A percentile compares a stretch with the other conserved stretches of the same genome.
Evolutionary conservation across 2,888 invertebrate genomes (phyloP).

Genomic region (Selenia dentaria): DNA sequence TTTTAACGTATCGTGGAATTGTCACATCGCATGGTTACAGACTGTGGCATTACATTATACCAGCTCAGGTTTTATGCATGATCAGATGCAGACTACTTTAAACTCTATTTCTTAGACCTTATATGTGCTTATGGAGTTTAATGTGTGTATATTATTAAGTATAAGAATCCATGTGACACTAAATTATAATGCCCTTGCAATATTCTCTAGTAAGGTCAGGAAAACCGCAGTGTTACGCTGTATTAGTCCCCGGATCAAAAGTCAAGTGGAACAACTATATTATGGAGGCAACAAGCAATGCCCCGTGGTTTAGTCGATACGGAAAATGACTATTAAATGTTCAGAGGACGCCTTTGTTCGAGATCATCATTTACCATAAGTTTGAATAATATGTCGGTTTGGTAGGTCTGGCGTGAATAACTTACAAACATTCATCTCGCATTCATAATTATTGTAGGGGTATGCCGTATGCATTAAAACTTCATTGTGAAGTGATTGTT

Average conservation of each 20-base stretch:
- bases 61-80: constrained; percentile 4
- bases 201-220: constrained; percentile 16
- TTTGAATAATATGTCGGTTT: too few relatives aligned
- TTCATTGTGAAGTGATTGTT: too few relatives aligned
- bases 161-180: constrained; percentile 17
- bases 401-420: too few relatives aligned
- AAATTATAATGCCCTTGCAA: constrained; percentile 25
- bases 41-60: background rate
- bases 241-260: constrained; percentile 23
- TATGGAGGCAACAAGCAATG: too few relatives aligned
- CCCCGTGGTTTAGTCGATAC: too few relatives aligned
- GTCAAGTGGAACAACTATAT: constrained; percentile 19
- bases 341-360: too few relatives aligned
- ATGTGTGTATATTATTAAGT: background rate
- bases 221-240: constrained; percentile 24
- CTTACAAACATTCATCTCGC: too few relatives aligned
- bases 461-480: too few relatives aligned
- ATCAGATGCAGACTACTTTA: background rate
- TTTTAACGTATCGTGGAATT: background rate
- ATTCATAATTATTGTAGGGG: too few relatives aligned
- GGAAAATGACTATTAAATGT: too few relatives aligned
- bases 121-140: background rate
- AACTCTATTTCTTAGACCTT: too few relatives aligned
- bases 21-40: background rate
- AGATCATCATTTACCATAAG: too few relatives aligned